Percentiles rank a stretch among this genome's conserved stretches.
Conservation (phyloP, 2,888 invertebrate genomes). For the Byasa hedistus region DNA sequence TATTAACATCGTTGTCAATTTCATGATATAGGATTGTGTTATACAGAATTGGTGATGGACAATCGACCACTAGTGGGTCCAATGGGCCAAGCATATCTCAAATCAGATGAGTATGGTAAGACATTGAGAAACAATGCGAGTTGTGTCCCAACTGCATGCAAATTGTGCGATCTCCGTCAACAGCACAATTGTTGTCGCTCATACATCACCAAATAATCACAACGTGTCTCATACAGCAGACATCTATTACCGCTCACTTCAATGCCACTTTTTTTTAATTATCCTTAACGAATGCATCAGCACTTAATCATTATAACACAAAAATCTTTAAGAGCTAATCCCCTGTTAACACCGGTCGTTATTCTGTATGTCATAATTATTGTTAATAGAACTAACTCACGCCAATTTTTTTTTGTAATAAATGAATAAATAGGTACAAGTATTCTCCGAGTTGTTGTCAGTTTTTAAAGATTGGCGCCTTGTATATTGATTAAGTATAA, state of each 20-base stretch:
- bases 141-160: constrained; percentile 72
- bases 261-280: constrained; percentile 33
- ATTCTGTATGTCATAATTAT: constrained; percentile 13
- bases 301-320: constrained; percentile 47
- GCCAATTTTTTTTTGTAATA: neutral
- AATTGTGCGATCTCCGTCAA: constrained; percentile 56
- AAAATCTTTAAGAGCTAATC: constrained; percentile 33
- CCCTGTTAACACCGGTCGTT: constrained; percentile 7
- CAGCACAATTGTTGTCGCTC: constrained; percentile 40
- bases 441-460: too few relatives aligned
- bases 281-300: constrained; percentile 37
- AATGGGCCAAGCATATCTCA: constrained; percentile 90
- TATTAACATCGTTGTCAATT: constrained; percentile 26
- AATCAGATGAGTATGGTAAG: constrained; percentile 92
- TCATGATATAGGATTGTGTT: constrained; percentile 62
- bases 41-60: constrained; percentile 84
- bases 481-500: too few relatives aligned
- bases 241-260: constrained; percentile 42
- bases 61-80: constrained; percentile 88
- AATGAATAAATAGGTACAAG: too few relatives aligned
- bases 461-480: too few relatives aligned
- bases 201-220: constrained; percentile 39
- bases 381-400: constrained; percentile 22
- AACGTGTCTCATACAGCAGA: constrained; percentile 63
- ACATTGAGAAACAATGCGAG: constrained; percentile 44